Conservation (phyloP, 2,113 vertebrate species). For the Bagarius yarrelli region DNA sequence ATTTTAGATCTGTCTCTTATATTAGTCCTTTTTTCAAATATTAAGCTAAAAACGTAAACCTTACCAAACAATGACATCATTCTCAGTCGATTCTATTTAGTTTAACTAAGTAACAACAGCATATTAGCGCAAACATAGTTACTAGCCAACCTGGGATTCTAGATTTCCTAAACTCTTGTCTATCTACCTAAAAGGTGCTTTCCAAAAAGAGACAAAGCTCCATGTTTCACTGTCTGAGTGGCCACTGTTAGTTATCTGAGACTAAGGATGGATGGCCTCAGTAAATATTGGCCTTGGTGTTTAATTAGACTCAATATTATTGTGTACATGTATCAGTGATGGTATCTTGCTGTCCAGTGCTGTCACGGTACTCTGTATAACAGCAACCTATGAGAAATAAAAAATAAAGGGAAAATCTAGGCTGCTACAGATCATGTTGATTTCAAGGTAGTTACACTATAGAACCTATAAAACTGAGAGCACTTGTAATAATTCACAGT, state of each 20-base stretch:
- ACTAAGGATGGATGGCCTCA: conserved; percentile 30
- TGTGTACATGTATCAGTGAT: conserved; percentile 15
- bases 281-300: conserved; percentile 22
- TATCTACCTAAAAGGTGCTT: conserved; percentile 25
- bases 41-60: background rate
- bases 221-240: conserved; percentile 35
- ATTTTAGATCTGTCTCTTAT: background rate
- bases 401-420: background rate
- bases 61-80: background rate
- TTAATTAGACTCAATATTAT: conserved; percentile 22
- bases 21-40: background rate
- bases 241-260: conserved; percentile 4
- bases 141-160: background rate
- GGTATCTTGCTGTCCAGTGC: conserved; percentile 36
- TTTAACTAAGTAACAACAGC: background rate
- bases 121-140: conserved; percentile 17
- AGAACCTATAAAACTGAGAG: background rate
- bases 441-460: background rate
- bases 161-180: conserved; percentile 31
- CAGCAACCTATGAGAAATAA: background rate
- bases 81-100: background rate
- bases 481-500: background rate
- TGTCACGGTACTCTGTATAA: conserved; percentile 9
- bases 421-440: background rate
- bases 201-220: background rate